A percentile compares a stretch with the other conserved stretches of the same genome.
phyloP scores from a whole-genome alignment of 1,140 invertebrate species.

The Drosophila pallidifrons region DNA sequence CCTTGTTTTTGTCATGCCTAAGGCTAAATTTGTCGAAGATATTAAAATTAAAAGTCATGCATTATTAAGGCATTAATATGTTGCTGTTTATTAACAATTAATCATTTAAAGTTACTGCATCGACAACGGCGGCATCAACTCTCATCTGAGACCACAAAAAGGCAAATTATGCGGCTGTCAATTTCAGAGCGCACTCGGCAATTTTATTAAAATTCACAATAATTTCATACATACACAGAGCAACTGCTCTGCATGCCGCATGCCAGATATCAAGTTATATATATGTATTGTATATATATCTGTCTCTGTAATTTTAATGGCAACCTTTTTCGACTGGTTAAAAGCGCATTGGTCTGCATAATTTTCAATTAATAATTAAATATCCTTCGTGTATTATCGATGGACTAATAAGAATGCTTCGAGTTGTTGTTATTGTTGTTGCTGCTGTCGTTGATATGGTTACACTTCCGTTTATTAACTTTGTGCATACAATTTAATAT shows the following conservation, averaged over 20 bases:
- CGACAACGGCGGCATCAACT: background rate
- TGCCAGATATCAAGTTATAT: constrained; percentile 23
- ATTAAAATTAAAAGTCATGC: background rate
- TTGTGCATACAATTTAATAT: constrained; percentile 37
- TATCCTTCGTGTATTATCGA: constrained; percentile 61
- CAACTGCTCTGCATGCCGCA: constrained; percentile 28
- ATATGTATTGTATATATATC: constrained; percentile 30
- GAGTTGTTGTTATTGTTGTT: constrained; percentile 12
- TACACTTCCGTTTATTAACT: constrained; percentile 62
- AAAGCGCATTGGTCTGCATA: constrained; percentile 64
- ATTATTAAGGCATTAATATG: constrained; percentile 36
- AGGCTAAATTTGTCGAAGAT: background rate
- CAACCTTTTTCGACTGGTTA: constrained; percentile 26
- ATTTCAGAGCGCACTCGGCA: constrained; percentile 57
- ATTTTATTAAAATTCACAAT: constrained; percentile 57
- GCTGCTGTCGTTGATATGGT: constrained; percentile 40
- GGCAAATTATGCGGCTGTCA: constrained; percentile 56
- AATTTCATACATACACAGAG: constrained; percentile 25
- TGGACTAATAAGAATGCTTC: constrained; percentile 58
- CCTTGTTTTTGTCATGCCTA: background rate
- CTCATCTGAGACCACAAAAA: constrained; percentile 31
- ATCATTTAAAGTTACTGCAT: constrained; percentile 47
- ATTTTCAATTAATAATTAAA: constrained; percentile 70
- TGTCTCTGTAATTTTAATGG: constrained; percentile 30
- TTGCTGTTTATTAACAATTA: constrained; percentile 47